Base-by-base conservation (phyloP, 2,888 invertebrate species). In the Leptopilina myrica region DNA sequence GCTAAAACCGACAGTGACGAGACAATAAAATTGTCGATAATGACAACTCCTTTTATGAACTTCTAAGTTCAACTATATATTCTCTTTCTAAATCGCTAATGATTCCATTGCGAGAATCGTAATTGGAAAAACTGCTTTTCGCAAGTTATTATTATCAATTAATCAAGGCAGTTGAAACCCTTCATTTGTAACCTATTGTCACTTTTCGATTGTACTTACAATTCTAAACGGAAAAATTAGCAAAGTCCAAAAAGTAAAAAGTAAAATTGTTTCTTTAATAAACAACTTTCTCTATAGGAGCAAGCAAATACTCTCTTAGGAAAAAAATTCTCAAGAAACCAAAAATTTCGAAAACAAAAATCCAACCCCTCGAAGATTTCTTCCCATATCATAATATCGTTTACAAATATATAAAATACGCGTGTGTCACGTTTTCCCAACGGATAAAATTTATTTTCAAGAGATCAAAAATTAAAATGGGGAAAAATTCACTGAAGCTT, bases 11-110 rank as follows among this genome's bases (percentile, higher is more conserved):
- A 53, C 69, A 53, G 49, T 56, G 56, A 40, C 53, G 56, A 56
- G 40, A 56, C 73, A 73, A 73, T 56, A 40, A 56, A 56, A 73
- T 73, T 33, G 56, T 73, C 73, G 33, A 56, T 73, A 73, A 73
- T 59, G 56, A 73, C 33, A n/a, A n/a, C 56, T 73, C 56, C 56
- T 56, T 56, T 40, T 69, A 53, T 46, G 53, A 20, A 53, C 69
- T 53, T 53, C 12, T n/a, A 73, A 14, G 2, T 14, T 43, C 43
- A 43, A 43, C 15, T 49, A 12, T 33, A 20, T 33, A 20, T 67
- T 62, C 33, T 64, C n/a, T 59, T 33, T 73, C 49, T 49, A 33
- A 73, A 53, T 11, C 56, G 15, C 8, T 56, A 40, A 56, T 73
- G 4, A 56, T 56, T 53, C 12, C 20, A 73, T 33, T 53, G 69